These are phyloP conservation scores for Tigriopus japonicus DNA, from an alignment of 1,140 invertebrate species.

Conservation along the genomic window DNA sequence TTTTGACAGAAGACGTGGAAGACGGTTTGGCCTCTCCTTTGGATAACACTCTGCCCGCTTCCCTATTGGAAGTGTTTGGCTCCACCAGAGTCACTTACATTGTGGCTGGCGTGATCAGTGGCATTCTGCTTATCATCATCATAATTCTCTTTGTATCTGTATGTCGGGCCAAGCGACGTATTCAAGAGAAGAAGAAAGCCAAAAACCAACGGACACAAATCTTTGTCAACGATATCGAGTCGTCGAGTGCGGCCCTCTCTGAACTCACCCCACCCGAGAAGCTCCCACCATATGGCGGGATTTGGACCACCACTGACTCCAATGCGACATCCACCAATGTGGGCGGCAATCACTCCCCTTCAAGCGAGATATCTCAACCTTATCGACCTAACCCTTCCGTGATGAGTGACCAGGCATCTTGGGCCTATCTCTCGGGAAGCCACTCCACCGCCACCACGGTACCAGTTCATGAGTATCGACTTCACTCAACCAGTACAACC, in stretches of 20 bases:
- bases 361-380: neutral
- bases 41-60: neutral
- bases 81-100: neutral
- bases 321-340: neutral
- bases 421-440: neutral
- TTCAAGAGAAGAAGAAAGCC: neutral
- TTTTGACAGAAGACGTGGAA: neutral
- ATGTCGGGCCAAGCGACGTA: neutral
- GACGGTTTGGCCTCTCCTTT: neutral
- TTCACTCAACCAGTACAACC: neutral
- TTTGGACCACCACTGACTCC: neutral
- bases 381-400: neutral
- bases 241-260: neutral
- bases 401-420: neutral
- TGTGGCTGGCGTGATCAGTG: neutral
- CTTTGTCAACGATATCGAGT: neutral
- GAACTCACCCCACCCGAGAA: neutral
- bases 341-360: no score
- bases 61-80: neutral
- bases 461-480: neutral
- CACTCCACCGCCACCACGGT: neutral
- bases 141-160: neutral
- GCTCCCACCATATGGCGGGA: neutral
- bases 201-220: neutral
- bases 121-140: neutral